A percentile compares a stretch with the other conserved stretches of the same genome.
These are phyloP conservation scores for Danio albolineatus DNA, from an alignment of 2,797 vertebrate species.

Conservation along the genomic window DNA sequence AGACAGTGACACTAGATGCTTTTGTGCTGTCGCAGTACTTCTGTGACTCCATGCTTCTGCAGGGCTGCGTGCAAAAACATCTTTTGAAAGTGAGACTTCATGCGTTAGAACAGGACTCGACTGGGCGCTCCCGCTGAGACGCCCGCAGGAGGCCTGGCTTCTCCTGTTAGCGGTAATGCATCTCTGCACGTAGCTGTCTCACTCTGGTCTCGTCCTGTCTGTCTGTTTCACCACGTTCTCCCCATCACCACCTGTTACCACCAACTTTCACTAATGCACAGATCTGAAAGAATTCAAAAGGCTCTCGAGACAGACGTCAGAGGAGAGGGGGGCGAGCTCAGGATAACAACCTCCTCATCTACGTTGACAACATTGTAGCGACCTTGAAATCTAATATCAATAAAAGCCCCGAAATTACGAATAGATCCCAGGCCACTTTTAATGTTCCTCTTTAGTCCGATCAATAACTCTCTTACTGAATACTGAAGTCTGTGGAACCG, in stretches of 20 bases:
- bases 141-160: conserved; percentile 44
- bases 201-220: conserved; percentile 37
- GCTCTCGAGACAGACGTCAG: not conserved
- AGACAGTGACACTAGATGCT: not conserved
- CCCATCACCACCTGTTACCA: conserved; percentile 17
- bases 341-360: conserved; percentile 42
- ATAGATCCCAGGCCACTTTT: conserved; percentile 50
- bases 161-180: conserved; percentile 33
- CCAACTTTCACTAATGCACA: conserved; percentile 12
- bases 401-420: conserved; percentile 58
- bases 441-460: conserved; percentile 56
- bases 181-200: conserved; percentile 43
- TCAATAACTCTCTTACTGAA: conserved; percentile 54
- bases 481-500: conserved; percentile 15
- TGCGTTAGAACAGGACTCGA: not conserved
- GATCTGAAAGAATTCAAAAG: conserved; percentile 17
- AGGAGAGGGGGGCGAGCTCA: not conserved
- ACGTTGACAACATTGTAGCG: conserved; percentile 24
- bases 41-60: not conserved
- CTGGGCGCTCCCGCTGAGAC: conserved; percentile 37
- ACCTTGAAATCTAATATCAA: conserved; percentile 63
- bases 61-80: not conserved
- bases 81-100: conserved; percentile 22
- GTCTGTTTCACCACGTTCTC: conserved; percentile 1
- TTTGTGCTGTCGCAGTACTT: not conserved